Evolutionary conservation across 2,888 invertebrate genomes (phyloP), one percentile per base, ranked within the genome.

Genomic region (Stratiomys singularior): DNA sequence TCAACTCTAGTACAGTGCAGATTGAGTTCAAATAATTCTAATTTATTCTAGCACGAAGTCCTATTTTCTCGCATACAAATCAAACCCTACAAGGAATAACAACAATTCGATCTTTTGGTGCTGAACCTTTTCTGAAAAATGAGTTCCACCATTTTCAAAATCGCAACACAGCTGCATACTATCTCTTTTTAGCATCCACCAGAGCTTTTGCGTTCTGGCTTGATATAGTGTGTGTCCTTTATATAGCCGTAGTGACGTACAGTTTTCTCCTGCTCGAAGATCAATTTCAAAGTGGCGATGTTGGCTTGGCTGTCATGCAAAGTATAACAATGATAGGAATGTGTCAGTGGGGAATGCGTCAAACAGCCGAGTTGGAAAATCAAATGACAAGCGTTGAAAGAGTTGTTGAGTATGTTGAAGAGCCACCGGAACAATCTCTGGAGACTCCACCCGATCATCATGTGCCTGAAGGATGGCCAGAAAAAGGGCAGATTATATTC

Each of bases 201-300:
- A 92, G 98, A 78, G 98, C 98, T 82, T 97, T 99, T 85, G 98
- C 97, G 0, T 92, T 97, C 82, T 95, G 95, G 91, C 88, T 98
- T 82, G 99, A 99, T 85, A 88, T 96, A 79, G 90, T 97, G 72
- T 97, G 97, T 83, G 91, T 95, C 0, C 81, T 94, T 1, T 98
- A 97, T 87, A 94, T 98, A 80, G 90, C 91, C 0, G 86, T 94
- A 52, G 97, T 98, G 0, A 94, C 96, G 0, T 90, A 95, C 82
- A 95, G 95, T 83, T 96, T 96, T 85, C 90, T 98, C 30, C 85
- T 95, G 0, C 86, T 93, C 18, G 89, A 81, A 30, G 82, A 82
- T 5, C 81, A 84, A 18, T 86, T 85, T 47, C 82, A 82, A 44
- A 86, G 92, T 18, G 93, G 93, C 0, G 91, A 90, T 80, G 93